These are phyloP conservation scores for Passer montanus DNA, from an alignment of 2,113 vertebrate genomes.

Conservation along the genomic window DNA sequence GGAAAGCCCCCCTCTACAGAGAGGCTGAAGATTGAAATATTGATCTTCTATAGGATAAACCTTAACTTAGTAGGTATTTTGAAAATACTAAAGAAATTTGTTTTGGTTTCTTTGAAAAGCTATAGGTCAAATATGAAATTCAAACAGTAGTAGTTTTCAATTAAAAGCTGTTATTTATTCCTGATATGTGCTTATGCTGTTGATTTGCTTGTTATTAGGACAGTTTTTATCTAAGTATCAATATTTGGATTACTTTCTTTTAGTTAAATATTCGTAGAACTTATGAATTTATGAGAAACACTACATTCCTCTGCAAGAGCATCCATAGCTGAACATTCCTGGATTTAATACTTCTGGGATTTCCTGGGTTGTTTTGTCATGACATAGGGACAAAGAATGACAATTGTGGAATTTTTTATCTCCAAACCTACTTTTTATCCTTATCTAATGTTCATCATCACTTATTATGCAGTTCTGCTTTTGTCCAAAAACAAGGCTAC, in stretches of 20 bases:
- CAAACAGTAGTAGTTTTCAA: background rate
- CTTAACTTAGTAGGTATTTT: background rate
- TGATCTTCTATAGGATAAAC: background rate
- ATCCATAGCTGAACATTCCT: background rate
- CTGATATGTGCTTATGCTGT: background rate
- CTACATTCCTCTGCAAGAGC: background rate
- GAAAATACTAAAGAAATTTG: background rate
- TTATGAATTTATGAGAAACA: background rate
- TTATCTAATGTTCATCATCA: background rate
- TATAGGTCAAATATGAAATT: background rate
- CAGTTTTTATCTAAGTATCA: background rate
- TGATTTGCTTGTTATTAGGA: background rate
- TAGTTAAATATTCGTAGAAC: background rate
- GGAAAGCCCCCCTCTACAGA: background rate
- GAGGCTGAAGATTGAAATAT: background rate
- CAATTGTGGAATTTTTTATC: background rate
- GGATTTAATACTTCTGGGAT: background rate
- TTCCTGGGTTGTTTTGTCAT: background rate
- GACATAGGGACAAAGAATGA: background rate
- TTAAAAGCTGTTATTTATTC: background rate
- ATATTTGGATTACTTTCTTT: background rate
- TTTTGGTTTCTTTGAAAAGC: background rate
- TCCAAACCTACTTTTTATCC: background rate
- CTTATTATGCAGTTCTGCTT: background rate
- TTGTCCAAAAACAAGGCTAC: background rate